Base-by-base conservation (phyloP, 2,888 invertebrate species). In the Suillia variegata region DNA sequence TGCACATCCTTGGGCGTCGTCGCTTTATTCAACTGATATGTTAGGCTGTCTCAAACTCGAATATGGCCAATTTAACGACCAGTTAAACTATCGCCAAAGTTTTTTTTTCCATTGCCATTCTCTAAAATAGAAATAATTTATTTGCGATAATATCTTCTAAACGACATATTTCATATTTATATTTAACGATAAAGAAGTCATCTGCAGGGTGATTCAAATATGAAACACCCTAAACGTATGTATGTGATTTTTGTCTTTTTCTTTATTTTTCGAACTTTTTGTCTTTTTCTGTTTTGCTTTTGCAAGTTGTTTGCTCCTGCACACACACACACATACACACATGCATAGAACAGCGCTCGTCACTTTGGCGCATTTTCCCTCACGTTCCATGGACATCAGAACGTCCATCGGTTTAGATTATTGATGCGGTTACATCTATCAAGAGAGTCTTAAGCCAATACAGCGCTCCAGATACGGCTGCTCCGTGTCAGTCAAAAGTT, bases 351-450 rank as follows among this genome's bases (percentile, higher is more conserved):
- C 52, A 33, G 6, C 45, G 18, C 42, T 12, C 64, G 60, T 58
- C 58, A 4, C 31, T 48, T 26, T 24, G 22, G 20, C 58, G 38
- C 12, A 31, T 20, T 4, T 50, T 20, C n/a, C 45, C n/a, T 12
- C 42, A 18, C 54, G 17, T 22, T 66, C 67, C 64, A 60, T 54
- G 62, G 57, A 62, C 68, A 66, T 67, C 69, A n/a, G n/a, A n/a
- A n/a, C 69, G 66, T 69, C 67, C 63, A 18, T n/a, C 52, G 24
- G 26, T 15, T 58, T 24, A 54, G 63, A 62, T 69, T 67, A 67
- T 66, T 66, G 63, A 69, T 69, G 65, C 55, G 59, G 49, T 58
- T 64, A 64, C 64, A 69, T 67, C 65, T 64, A 66, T 68, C 67
- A 64, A 42, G 55, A n/a, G n/a, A 59, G 58, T 59, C 42, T 56